Conservation (phyloP, 2,797 vertebrate species). For the Balearica regulorum region DNA sequence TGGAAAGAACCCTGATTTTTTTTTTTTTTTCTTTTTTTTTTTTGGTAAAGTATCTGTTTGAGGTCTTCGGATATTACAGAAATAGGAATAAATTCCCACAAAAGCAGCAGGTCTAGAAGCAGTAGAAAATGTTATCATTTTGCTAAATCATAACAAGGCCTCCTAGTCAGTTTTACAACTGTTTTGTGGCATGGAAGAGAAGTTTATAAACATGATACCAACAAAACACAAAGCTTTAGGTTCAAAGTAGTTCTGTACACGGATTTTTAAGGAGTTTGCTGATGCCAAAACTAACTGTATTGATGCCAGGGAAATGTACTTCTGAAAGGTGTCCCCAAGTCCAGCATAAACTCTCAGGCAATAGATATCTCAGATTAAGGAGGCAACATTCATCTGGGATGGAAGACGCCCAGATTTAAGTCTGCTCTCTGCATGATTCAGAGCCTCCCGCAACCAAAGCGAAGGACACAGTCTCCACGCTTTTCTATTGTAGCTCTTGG, state of each 20-base stretch:
- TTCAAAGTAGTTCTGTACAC: background rate
- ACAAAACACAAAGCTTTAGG: background rate
- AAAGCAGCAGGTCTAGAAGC: background rate
- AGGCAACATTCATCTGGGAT: background rate
- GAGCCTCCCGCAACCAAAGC: background rate
- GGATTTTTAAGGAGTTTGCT: background rate
- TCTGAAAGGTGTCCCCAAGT: background rate
- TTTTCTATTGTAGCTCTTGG: background rate
- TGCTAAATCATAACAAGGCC: background rate
- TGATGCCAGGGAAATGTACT: background rate
- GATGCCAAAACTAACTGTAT: background rate
- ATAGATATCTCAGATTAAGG: background rate
- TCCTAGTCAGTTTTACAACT: background rate
- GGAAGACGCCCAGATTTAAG: background rate
- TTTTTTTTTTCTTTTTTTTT: background rate
- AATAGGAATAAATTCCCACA: background rate
- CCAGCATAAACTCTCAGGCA: background rate
- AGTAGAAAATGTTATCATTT: background rate
- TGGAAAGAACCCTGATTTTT: background rate
- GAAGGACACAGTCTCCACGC: background rate
- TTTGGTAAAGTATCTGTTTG: background rate
- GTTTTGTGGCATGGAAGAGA: background rate
- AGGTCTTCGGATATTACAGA: background rate
- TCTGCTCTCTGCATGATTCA: background rate
- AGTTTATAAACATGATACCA: background rate